phyloP scores from a whole-genome alignment of 2,113 vertebrate species.

The Otocyon megalotis region DNA sequence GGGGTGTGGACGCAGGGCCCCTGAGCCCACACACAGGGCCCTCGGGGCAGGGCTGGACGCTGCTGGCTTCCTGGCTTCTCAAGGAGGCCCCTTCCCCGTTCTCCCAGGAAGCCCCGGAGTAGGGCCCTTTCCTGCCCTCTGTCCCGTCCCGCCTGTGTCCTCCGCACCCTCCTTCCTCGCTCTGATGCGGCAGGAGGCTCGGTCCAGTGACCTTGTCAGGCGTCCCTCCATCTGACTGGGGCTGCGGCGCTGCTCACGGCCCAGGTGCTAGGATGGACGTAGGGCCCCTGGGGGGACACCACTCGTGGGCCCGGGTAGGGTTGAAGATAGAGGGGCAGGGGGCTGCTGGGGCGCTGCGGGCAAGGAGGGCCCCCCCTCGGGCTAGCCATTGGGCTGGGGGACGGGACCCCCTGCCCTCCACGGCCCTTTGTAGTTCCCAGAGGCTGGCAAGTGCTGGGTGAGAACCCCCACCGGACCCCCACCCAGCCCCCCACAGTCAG shows the following conservation, averaged over 20 bases:
- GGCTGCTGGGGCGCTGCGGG: not conserved
- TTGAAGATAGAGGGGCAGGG: not conserved
- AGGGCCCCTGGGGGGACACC: not conserved
- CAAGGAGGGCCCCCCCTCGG: fast-evolving
- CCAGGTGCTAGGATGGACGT: not conserved
- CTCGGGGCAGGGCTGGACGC: too few species aligned
- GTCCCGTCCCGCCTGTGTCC: not conserved
- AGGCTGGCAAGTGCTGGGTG: too few species aligned
- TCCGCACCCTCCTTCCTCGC: not conserved
- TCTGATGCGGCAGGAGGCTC: not conserved
- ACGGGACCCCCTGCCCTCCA: not conserved
- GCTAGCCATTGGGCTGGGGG: not conserved
- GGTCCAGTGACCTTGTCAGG: not conserved
- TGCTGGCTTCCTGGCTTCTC: not conserved
- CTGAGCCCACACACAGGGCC: not conserved
- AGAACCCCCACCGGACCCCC: too few species aligned
- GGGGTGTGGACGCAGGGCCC: not conserved
- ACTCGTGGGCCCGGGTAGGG: not conserved
- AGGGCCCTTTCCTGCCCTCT: not conserved
- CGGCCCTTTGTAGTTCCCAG: not conserved
- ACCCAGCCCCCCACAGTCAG: not conserved
- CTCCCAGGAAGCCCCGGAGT: not conserved
- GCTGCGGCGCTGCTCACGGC: not conserved
- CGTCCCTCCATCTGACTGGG: not conserved
- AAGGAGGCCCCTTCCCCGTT: not conserved